phyloP scores from a whole-genome alignment of 2,888 invertebrate species.

The Drymonia ruficornis region DNA sequence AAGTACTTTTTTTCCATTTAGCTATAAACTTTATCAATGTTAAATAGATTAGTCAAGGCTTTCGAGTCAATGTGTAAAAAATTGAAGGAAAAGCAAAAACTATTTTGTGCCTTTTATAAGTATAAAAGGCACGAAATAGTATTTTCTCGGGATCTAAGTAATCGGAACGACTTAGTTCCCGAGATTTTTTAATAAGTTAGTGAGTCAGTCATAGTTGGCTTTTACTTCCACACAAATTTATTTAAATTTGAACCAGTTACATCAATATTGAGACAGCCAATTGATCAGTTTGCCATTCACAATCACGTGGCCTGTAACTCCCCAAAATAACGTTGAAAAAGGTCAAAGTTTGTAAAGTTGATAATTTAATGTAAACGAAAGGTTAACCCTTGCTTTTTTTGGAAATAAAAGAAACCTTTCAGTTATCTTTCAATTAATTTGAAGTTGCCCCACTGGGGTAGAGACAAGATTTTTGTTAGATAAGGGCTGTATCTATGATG shows the following conservation, averaged over 20 bases:
- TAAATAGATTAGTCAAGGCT: too few relatives aligned
- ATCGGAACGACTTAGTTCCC: too few relatives aligned
- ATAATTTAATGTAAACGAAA: conserved; percentile 69
- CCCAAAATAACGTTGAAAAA: conserved; percentile 34
- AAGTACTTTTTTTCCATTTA: too few relatives aligned
- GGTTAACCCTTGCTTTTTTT: conserved; percentile 69
- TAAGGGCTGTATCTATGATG: conserved; percentile 12
- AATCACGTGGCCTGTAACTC: background rate
- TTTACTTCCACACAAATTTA: too few relatives aligned
- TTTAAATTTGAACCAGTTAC: background rate
- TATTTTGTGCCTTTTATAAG: too few relatives aligned
- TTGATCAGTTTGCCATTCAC: background rate
- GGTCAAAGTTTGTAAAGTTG: conserved; percentile 47
- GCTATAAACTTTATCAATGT: too few relatives aligned
- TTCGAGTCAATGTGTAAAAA: too few relatives aligned
- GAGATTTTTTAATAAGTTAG: too few relatives aligned
- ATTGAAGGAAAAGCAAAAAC: too few relatives aligned
- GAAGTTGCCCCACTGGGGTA: conserved; percentile 44
- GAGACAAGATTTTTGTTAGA: conserved; percentile 44
- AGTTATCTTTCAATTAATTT: conserved; percentile 80
- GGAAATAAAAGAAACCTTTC: conserved; percentile 52
- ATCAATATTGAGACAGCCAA: background rate
- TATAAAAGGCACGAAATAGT: too few relatives aligned
- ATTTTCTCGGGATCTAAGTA: too few relatives aligned
- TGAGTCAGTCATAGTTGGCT: too few relatives aligned